phyloP scores from a whole-genome alignment of 2,888 invertebrate genomes.

The Clusia tigrina region DNA sequence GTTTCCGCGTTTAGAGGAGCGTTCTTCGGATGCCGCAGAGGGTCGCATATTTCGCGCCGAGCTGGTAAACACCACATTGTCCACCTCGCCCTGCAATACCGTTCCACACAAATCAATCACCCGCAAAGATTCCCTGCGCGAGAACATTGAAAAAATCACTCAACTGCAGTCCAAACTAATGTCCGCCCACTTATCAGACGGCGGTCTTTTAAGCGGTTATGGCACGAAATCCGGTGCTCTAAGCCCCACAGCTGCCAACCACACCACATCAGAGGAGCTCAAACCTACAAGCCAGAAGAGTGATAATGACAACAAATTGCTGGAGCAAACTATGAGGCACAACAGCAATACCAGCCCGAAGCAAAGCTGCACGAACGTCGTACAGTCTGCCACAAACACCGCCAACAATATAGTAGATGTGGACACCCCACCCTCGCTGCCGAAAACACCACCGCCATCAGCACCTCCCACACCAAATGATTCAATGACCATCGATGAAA shows the following conservation, averaged over 20 bases:
- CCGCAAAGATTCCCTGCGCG: slow-evolving; percentile 62
- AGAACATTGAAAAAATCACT: slow-evolving; percentile 64
- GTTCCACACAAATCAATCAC: slow-evolving; percentile 46
- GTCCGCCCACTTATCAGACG: slow-evolving; percentile 61
- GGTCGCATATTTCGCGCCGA: slow-evolving; percentile 61
- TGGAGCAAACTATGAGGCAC: background rate
- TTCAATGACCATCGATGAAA: slow-evolving; percentile 20
- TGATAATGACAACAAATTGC: background rate
- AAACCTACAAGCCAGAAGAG: background rate
- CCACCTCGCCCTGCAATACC: slow-evolving; percentile 35
- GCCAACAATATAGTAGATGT: background rate
- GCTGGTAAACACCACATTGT: slow-evolving; percentile 58
- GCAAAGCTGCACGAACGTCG: background rate
- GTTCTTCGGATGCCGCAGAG: slow-evolving; percentile 28
- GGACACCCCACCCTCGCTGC: slow-evolving; percentile 3
- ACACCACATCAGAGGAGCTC: background rate
- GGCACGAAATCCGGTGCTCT: slow-evolving; percentile 28
- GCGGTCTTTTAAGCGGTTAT: slow-evolving; percentile 40
- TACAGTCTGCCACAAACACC: background rate
- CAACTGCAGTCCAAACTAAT: slow-evolving; percentile 63
- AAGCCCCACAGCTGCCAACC: slow-evolving; percentile 18
- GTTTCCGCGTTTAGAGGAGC: slow-evolving; percentile 38
- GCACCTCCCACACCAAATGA: background rate
- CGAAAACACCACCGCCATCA: slow-evolving; percentile 34
- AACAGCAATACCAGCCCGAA: background rate